Conservation (phyloP, 2,888 invertebrate species). For the Papilio protenor region DNA sequence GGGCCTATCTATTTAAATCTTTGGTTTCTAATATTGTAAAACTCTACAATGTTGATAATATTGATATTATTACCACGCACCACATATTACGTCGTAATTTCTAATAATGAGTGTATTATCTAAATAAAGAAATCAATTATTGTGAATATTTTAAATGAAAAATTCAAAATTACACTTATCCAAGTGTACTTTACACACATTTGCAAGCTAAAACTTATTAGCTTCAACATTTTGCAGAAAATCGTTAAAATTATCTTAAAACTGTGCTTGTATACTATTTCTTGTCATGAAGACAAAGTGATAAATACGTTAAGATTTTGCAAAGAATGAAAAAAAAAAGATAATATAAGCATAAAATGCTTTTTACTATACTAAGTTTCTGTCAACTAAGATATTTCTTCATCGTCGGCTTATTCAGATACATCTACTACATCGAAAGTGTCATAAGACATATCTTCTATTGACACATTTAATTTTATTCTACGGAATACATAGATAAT, state of each 20-base stretch:
- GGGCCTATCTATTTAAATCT: constrained; percentile 19
- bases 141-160: constrained; percentile 17
- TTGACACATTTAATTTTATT: constrained; percentile 10
- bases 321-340: not conserved
- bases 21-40: constrained; percentile 1
- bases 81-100: constrained; percentile 13
- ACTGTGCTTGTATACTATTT: not conserved
- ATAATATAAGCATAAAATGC: not conserved
- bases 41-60: not conserved
- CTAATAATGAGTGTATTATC: constrained; percentile 10
- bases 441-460: not conserved
- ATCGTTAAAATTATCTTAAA: not conserved
- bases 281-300: not conserved
- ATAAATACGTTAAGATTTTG: not conserved
- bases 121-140: constrained; percentile 1
- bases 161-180: constrained; percentile 3
- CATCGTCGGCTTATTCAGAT: not conserved
- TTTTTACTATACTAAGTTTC: constrained; percentile 3
- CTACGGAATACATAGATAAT: constrained; percentile 17
- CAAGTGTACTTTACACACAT: constrained; percentile 9
- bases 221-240: constrained; percentile 9
- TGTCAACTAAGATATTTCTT: constrained; percentile 3
- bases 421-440: not conserved
- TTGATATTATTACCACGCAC: not conserved
- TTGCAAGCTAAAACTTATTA: not conserved